Conservation (phyloP, 2,797 vertebrate species). For the Anguilla anguilla region DNA sequence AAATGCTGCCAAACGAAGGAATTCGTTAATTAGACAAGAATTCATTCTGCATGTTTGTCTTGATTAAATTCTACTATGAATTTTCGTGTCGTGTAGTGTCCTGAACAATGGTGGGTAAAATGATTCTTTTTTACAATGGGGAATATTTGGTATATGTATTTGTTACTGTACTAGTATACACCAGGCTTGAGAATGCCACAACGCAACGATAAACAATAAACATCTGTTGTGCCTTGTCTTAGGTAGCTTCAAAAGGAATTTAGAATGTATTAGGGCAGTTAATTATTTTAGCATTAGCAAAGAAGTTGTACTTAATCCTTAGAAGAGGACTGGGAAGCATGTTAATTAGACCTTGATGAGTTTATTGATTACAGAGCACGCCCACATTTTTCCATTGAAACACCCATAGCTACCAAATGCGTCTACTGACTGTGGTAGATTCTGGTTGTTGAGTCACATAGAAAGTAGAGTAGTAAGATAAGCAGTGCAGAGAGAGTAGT, state of each 20-base stretch:
- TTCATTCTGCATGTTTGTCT: not conserved
- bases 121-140: not conserved
- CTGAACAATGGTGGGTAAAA: not conserved
- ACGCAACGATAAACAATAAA: not conserved
- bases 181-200: not conserved
- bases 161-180: not conserved
- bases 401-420: slow-evolving; percentile 32
- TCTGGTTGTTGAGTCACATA: slow-evolving; percentile 11
- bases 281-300: slow-evolving; percentile 35
- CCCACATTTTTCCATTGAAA: slow-evolving; percentile 41
- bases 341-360: slow-evolving; percentile 43
- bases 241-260: not conserved
- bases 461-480: not conserved
- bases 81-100: not conserved
- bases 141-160: not conserved
- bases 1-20: not conserved
- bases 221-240: not conserved
- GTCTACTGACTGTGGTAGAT: slow-evolving; percentile 19
- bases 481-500: slow-evolving; percentile 5
- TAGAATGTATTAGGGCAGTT: slow-evolving; percentile 12
- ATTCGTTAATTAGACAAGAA: not conserved
- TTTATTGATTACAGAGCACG: slow-evolving; percentile 43
- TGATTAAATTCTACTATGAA: not conserved
- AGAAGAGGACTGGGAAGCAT: slow-evolving; percentile 32
- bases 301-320: slow-evolving; percentile 33